Base-by-base conservation (phyloP, 2,113 vertebrate species). In the Pelecanoides urinatrix region DNA sequence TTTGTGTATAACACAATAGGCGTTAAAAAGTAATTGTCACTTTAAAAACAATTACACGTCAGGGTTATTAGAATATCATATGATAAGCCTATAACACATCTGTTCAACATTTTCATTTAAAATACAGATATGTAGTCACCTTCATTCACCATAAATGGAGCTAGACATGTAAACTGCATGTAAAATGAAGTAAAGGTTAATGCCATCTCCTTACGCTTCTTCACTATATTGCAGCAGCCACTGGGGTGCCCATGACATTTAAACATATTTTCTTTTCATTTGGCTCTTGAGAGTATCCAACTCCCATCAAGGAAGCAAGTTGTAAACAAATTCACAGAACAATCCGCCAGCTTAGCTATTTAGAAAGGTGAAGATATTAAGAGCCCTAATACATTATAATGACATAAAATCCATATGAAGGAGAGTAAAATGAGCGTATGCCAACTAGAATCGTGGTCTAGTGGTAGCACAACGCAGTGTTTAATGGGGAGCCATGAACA, bases 321-420 rank as follows among this genome's bases (percentile, higher is more conserved):
- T 78, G 78, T 66, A 94, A 97, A 95, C 71, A 86, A 47, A 71
- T 61, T 49, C 73, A 65, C 58, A 63, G 74, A 91, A 91, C 66
- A 71, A 76, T 63, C n/a, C 20, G 1, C 55, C 11, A 50, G 44
- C 27, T 56, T 53, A 68, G 91, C 76, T 87, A 1, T 52, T 94
- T 40, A 81, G 65, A 67, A 91, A 92, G 72, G 83, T 91, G 76
- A 89, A 55, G 80, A 89, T 78, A 94, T 87, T 63, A 89, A 78
- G 61, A 87, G 47, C 65, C 59, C 70, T 87, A 84, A 94, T 67
- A 78, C 8, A 63, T 81, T 92, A 45, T 44, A 89, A 81, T 38
- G 86, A 58, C 91, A 94, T 13, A 77, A 91, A 95, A 96, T 95
- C 95, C 73, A 63, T 84, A 18, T 21, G 68, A 91, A 44, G 52